phyloP scores from a whole-genome alignment of 2,797 vertebrate genomes.

The Hypotaenidia philippensis region DNA sequence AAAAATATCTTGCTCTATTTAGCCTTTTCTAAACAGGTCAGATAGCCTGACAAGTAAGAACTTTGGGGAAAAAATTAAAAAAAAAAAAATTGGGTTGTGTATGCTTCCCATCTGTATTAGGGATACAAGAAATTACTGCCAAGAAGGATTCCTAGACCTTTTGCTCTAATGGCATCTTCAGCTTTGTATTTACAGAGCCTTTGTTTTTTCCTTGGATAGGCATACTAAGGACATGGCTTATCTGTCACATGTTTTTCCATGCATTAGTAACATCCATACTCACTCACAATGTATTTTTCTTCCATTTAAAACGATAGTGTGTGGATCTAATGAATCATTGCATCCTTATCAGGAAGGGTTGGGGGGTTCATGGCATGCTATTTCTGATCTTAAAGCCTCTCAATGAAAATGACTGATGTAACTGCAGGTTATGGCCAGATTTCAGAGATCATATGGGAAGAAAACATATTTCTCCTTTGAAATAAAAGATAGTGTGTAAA shows the following conservation, averaged over 20 bases:
- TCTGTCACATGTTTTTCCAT: neutral
- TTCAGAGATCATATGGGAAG: neutral
- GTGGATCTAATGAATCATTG: neutral
- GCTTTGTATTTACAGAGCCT: neutral
- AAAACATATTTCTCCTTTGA: neutral
- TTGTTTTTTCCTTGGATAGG: neutral
- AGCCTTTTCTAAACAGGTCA: neutral
- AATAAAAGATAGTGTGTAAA: neutral
- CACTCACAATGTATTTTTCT: neutral
- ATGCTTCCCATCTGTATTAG: neutral
- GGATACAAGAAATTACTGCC: neutral
- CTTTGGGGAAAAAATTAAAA: neutral
- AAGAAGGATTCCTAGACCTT: neutral
- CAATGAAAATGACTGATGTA: neutral
- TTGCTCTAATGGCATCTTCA: neutral
- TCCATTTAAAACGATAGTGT: neutral
- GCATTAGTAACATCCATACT: neutral
- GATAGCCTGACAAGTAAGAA: neutral
- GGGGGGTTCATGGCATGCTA: accelerated
- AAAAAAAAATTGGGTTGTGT: neutral
- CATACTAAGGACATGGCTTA: neutral
- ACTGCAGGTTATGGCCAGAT: neutral
- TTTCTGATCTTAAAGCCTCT: neutral
- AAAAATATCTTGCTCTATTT: constrained; percentile 24
- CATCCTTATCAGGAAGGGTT: neutral